Base-by-base conservation (phyloP, 2,113 vertebrate species). In the Callorhinus ursinus region DNA sequence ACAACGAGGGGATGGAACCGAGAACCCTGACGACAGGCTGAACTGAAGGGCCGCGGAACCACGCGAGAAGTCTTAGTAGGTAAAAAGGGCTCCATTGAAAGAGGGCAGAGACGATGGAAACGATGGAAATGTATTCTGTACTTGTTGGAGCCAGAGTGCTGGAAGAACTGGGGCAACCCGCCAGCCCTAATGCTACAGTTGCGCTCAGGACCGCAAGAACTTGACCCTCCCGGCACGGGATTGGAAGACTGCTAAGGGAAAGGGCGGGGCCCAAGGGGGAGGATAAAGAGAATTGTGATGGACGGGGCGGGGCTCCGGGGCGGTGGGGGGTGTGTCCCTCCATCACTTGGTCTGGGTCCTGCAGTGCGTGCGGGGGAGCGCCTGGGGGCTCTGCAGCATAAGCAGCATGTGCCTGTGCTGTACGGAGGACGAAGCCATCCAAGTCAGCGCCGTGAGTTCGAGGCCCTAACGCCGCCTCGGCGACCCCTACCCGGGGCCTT, bases 211-310 rank as follows among this genome's bases (percentile, higher is more conserved):
- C 1, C 8, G 8, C 18, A 5, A 13, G 3, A n/a, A 16, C 14
- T n/a, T 15, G 24, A 3, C 57, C 21, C 67, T 57, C 39, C 36
- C 28, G 2, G n/a, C 19, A 4, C 0, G n/a, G 21, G 39, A 31
- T 11, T 22, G 65, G 19, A 93, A 19, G 57, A 22, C 19, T 0
- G 8, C 46, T 6, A 21, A 84, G 33, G 31, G 31, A 6, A 46
- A 36, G 80, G 94, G 90, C 0, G 76, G 71, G n/a, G 71, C 71
- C 42, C 49, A 13, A 0, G 9, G 4, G 49, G 28, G 1, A 61
- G 18, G 42, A 97, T n/a, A 93, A 88, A 90, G 88, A 33, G 71
- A 59, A 97, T 95, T 98, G 69, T 98, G 98, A 97, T n/a, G 85
- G 0, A 21, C 0, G 0, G 53, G 88, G 61, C 0, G 36, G 59